These are phyloP conservation scores for Epirrhoe tristata DNA, from an alignment of 2,888 invertebrate genomes.

Conservation along the genomic window DNA sequence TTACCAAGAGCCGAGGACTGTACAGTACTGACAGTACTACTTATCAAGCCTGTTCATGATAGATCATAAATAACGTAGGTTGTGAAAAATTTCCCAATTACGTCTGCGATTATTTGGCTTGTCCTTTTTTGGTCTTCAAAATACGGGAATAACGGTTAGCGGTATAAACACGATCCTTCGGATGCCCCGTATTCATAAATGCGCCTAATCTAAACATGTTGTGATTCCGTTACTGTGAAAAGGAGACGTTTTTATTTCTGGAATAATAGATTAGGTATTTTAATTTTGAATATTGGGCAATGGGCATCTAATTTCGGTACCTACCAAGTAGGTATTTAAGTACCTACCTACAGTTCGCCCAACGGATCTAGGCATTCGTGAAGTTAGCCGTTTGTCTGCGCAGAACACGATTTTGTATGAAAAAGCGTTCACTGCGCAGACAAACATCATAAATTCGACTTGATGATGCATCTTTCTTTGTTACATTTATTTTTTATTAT, in stretches of 20 bases:
- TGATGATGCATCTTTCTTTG: too few species aligned
- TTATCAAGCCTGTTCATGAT: constrained; percentile 18
- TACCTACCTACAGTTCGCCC: too few species aligned
- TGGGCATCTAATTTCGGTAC: not conserved
- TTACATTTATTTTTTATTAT: too few species aligned
- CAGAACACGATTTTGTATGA: too few species aligned
- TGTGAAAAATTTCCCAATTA: constrained; percentile 42
- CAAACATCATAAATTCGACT: too few species aligned
- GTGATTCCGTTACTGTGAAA: not conserved
- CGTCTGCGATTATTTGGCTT: constrained; percentile 24
- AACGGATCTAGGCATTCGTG: too few species aligned
- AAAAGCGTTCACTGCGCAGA: too few species aligned
- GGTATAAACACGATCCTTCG: constrained; percentile 37
- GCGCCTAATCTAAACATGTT: not conserved
- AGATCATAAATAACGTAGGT: constrained; percentile 38
- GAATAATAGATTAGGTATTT: not conserved
- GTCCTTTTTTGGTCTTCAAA: constrained; percentile 36
- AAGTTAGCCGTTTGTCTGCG: too few species aligned
- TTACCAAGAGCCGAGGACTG: not conserved
- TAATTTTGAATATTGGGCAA: not conserved
- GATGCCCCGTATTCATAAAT: constrained; percentile 22
- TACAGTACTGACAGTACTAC: too few species aligned
- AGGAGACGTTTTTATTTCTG: not conserved
- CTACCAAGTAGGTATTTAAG: too few species aligned
- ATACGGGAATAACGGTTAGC: constrained; percentile 46